Evolutionary conservation across 2,113 vertebrate species (phyloP), one percentile per base, ranked within the genome.

Genomic region (Numenius arquata): DNA sequence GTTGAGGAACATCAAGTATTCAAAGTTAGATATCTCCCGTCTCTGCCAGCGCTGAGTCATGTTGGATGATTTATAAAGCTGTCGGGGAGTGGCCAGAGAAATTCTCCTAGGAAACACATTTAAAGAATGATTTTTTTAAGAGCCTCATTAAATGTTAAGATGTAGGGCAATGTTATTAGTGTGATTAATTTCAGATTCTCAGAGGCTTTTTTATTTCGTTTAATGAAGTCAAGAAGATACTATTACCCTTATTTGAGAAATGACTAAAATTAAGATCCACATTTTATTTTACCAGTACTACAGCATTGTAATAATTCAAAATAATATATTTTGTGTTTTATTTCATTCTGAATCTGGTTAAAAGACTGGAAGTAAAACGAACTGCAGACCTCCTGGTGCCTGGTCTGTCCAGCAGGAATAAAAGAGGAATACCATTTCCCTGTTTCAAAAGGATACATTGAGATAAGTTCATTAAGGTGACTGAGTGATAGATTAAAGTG

Each of bases 1-100:
- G 97, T 99, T 99, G 94, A 99, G 99, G 97, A 99, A 99, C 99
- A 99, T 99, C 97, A 99, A 98, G 96, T 99, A 99, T 97, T 99
- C 99, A 81, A 99, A 99, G 98, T 99, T 99, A 80, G 99, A 99
- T 95, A 99, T 99, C 96, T 99, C 99, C 73, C 99, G 98, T 96
- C 99, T 98, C 97, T 99, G 99, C 99, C 99, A 99, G 90, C 99
- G 99, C 97, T 99, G 99, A 96, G 99, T 99, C 99, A 99, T 99
- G 97, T 99, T 99, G 95, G 99, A 99, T 71, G 99, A 99, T 96
- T 99, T 99, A 98, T 99, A 99, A 97, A 99, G 99, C 97, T 99
- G 99, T 41, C 99, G 98, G 21, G 99, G 99, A 53, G 99, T 99
- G 86, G 99, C 99, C 97, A 99, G 94, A 56, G 99, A 99, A 96